Base-by-base conservation (phyloP, 2,797 vertebrate genomes). In the Acanthurus lineatus region DNA sequence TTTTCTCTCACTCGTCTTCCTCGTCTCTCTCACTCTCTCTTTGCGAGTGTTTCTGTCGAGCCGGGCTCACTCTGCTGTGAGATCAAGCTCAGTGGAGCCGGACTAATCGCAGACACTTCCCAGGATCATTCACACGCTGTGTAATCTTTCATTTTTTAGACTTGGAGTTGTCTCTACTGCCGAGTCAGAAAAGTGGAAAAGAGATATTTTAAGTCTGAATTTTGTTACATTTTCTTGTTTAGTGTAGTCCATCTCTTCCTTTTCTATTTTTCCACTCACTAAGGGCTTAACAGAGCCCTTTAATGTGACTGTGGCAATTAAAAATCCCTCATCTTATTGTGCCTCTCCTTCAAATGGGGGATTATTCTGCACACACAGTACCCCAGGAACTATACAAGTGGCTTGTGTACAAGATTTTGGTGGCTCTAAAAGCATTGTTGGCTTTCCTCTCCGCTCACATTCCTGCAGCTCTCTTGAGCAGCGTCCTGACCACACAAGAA, bases 341-440 rank as follows among this genome's bases (percentile, higher is more conserved):
- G 57, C 28, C 49, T 80, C 78, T 45, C 79, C 81, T 82, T 88
- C 63, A 79, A 83, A 35, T 85, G 69, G 59, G 70, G 77, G 71
- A 69, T 81, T 65, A 58, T 62, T 84, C 42, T 69, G 77, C 68
- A 25, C 63, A 59, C 79, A 60, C 40, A 38, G 35, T 79, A 58
- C 86, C 80, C 40, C 86, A 89, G 84, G 73, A 86, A 77, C 82
- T 65, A 60, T 47, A 82, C 77, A 16, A 83, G 79, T 81, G 85
- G 77, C 81, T 83, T 77, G 81, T 83, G 81, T 83, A 72, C 64
- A 58, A 76, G 83, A 76, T 80, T 86, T 75, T 47, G 45, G 61
- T 81, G 82, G 56, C 86, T 92, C 81, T 92, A 86, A 93, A 91
- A 93, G 92, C 91, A 91, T 92, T 91, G 91, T 93, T 94, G 93